Conservation (phyloP, 2,113 vertebrate species). For the Lates calcarifer region DNA sequence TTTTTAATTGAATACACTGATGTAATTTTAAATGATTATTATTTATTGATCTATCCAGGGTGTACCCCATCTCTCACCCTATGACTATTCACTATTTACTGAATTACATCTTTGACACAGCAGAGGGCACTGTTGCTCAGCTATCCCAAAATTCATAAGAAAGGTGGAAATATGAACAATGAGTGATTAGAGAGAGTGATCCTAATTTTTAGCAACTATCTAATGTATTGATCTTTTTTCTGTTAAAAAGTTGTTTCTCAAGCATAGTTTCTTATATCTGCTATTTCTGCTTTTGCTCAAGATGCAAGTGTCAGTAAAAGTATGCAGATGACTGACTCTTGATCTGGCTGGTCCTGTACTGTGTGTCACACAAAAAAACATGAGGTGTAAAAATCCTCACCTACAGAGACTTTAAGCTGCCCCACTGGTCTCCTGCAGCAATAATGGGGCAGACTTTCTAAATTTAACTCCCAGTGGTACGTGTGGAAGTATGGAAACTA, state of each 20-base stretch:
- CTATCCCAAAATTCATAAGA: neutral
- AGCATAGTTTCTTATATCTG: neutral
- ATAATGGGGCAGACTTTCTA: constrained; percentile 35
- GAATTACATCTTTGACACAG: neutral
- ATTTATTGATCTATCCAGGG: too few relatives aligned
- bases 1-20: too few relatives aligned
- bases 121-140: constrained; percentile 54
- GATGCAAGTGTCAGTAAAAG: neutral
- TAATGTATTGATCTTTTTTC: neutral
- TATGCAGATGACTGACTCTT: too few relatives aligned
- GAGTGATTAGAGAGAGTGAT: neutral
- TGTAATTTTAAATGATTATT: too few relatives aligned
- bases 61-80: too few relatives aligned
- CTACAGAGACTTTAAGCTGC: neutral
- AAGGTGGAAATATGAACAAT: neutral
- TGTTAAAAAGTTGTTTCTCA: too few relatives aligned
- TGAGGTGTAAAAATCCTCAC: neutral
- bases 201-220: neutral
- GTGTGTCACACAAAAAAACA: too few relatives aligned
- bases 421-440: neutral
- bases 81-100: too few relatives aligned
- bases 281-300: neutral
- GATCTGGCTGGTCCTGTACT: too few relatives aligned
- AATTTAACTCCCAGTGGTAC: constrained; percentile 42
- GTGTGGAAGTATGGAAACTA: constrained; percentile 48